These are phyloP conservation scores for Cyanocitta stelleri DNA, from an alignment of 2,113 vertebrate genomes.

Conservation along the genomic window DNA sequence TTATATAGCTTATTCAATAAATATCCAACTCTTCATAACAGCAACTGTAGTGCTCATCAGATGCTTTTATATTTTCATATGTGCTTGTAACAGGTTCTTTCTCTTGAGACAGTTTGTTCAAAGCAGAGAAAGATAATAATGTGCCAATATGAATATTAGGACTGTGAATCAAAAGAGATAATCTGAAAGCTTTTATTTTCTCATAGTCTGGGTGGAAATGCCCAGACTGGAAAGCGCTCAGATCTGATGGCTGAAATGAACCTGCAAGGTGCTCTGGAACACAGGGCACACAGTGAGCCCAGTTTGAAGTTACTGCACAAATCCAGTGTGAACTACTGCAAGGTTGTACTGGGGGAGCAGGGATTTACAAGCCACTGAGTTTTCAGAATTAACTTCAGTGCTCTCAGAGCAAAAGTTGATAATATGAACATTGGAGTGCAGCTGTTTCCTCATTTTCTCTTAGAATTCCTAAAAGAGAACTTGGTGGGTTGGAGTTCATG, in stretches of 20 bases:
- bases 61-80: background rate
- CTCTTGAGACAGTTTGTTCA: background rate
- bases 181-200: background rate
- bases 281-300: background rate
- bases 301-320: constrained; percentile 11
- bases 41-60: background rate
- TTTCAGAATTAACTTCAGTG: background rate
- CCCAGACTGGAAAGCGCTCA: background rate
- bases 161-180: background rate
- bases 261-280: background rate
- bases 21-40: background rate
- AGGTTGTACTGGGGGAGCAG: background rate
- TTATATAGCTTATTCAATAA: background rate
- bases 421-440: background rate
- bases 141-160: background rate
- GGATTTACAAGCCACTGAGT: background rate
- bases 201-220: background rate
- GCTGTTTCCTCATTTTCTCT: background rate
- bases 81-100: background rate
- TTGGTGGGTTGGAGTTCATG: background rate
- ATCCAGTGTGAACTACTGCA: background rate
- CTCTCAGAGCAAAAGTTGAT: background rate
- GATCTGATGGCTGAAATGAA: background rate
- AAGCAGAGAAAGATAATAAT: background rate
- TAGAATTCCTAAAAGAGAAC: background rate